Conservation (phyloP, 1,140 invertebrate genomes). For the Babylonia areolata region DNA sequence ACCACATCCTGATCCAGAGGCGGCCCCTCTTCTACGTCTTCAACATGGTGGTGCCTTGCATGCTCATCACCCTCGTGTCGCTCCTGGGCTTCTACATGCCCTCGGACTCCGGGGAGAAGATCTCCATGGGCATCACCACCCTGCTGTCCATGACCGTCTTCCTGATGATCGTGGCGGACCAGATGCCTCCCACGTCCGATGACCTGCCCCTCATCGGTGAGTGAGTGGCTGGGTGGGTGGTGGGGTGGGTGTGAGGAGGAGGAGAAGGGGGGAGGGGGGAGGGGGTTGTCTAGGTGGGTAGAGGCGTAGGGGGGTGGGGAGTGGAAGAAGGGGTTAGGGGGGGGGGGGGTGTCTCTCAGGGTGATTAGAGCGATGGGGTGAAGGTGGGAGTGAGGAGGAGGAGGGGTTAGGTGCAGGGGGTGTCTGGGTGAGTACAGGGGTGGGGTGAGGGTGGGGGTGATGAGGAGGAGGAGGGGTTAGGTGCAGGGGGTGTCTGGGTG, state of each 20-base stretch:
- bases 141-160: slow-evolving; percentile 95
- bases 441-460: no score
- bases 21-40: slow-evolving; percentile 94
- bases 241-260: neutral
- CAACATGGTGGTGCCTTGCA: slow-evolving; percentile 92
- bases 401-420: no score
- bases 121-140: slow-evolving; percentile 85
- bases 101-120: slow-evolving; percentile 92
- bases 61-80: slow-evolving; percentile 90
- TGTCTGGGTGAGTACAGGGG: no score
- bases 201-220: slow-evolving; percentile 90
- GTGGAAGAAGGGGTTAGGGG: no score
- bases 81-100: slow-evolving; percentile 94
- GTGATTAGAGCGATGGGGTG: no score
- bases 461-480: no score
- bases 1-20: slow-evolving; percentile 80
- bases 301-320: no score
- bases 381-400: no score
- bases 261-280: no score
- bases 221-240: neutral
- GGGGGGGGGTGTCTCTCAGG: no score
- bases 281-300: no score
- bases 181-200: slow-evolving; percentile 93
- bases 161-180: slow-evolving; percentile 93
- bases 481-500: no score